Base-by-base conservation (phyloP, 1,140 invertebrate species). In the Geopemphigus sp. region DNA sequence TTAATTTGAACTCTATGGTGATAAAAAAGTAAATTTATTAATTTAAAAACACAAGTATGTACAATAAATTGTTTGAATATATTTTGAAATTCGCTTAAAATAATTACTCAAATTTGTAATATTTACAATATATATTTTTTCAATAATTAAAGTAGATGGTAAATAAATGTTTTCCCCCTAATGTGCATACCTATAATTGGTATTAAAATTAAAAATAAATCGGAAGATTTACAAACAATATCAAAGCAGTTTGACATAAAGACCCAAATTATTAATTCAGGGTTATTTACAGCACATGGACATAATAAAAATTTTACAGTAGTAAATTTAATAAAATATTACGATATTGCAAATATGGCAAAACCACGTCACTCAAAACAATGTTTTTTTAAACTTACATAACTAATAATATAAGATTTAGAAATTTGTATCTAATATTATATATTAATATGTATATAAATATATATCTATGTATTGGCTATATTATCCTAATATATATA, bases 1-100 rank as follows among this genome's bases (percentile, higher is more conserved):
- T 92, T 84, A 80, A 64, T 50, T 80, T 80, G 17, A 81, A 66
- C 83, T 78, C 81, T 87, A 86, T 66, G 83, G 81, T 47, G 0
- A 24, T 56, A 19, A 68, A 80, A 68, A 80, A 63, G 24, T 61
- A 61, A 70, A 76, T 22, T 57, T n/a, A n/a, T 57, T 5, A 1
- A 73, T 32, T 39, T 17, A 10, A 57, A 56, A 78, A 61, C 39
- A 78, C 57, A 47, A 47, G 50, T n/a, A 63, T 50, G 15, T 63
- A 78, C 57, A 76, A 61, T 76, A 57, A 76, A 76, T 57, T 59
- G 54, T 76, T 59, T 76, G 39, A 57, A 78, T 78, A 78, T 78
- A 78, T 61, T 78, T 24, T 61, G 29, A 26, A 47, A 63, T 63
- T n/a, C 32, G 61, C 39, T 61, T 78, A 78, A 3, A 78, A 61